Evolutionary conservation across 2,113 vertebrate species (phyloP), one percentile per base, ranked within the genome.

Genomic region (Sarotherodon lohbergeri): DNA sequence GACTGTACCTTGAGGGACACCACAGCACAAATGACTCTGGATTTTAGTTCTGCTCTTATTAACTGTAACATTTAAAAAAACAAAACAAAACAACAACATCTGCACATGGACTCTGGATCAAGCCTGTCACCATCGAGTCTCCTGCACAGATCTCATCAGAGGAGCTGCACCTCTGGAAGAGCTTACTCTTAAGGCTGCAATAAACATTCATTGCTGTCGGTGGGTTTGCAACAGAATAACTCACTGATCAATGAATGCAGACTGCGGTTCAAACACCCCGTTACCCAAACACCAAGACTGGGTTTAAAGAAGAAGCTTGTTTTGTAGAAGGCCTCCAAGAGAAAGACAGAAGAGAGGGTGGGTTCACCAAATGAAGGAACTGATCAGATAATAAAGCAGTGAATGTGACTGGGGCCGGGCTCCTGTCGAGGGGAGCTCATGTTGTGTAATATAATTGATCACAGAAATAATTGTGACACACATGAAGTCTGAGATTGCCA

Each of bases 171-270:
- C 36, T 2, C 61, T 3, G 17, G 12, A 80, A 41, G 27, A 6
- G 11, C 7, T 83, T 54, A 24, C 82, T 85, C 39, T 97, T 96
- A 97, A 98, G 98, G 97, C 98, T 98, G 98, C 98, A 97, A 97
- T 99, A 98, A 99, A 99, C 98, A 99, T 99, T 99, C 98, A 99
- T 99, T 99, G 98, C 98, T 99, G 98, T 99, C 98, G 98, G 98
- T 99, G 98, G 98, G 98, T 99, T 99, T 98, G 89, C 43, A 94
- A 93, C 84, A 90, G 95, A 94, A 95, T 95, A 98, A 98, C 98
- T 98, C 98, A 98, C 98, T 98, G 98, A 98, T 97, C 98, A 97
- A 99, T 99, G 98, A 99, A 99, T 99, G 98, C 97, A 98, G 98
- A 99, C 98, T 99, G 98, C 98, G 97, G 98, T 98, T 96, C 97